phyloP scores from a whole-genome alignment of 92 coral and sea anemone species.

The Desmophyllum pertusum region DNA sequence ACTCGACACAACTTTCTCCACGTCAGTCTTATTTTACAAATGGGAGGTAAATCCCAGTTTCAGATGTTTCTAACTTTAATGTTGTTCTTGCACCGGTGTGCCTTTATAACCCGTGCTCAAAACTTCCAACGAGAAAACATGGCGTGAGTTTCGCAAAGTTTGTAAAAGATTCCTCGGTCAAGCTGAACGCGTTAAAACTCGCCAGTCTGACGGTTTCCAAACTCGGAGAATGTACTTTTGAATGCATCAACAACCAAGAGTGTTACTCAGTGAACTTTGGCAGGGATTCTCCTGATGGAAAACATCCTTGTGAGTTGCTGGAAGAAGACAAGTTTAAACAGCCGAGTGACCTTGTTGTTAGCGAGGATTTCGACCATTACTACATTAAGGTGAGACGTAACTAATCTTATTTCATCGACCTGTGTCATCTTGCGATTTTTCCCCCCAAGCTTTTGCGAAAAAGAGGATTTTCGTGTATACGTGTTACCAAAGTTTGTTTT shows the following conservation, averaged over 20 bases:
- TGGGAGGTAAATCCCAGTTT: no score
- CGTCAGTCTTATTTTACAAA: no score
- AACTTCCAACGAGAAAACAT: conserved; percentile 13
- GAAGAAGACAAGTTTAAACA: neutral
- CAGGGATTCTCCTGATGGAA: neutral
- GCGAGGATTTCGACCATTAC: conserved; percentile 5
- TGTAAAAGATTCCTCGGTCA: conserved; percentile 14
- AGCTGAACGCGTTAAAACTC: neutral
- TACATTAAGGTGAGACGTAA: conserved; percentile 5
- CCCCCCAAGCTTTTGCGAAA: no score
- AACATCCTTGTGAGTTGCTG: conserved; percentile 13
- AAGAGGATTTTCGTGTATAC: no score
- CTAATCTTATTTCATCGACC: no score
- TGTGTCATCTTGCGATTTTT: no score
- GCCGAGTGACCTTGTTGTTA: neutral
- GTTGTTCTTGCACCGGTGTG: neutral
- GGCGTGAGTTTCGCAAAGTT: conserved; percentile 25
- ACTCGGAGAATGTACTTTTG: conserved; percentile 17
- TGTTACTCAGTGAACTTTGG: conserved; percentile 14
- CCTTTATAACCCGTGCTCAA: neutral
- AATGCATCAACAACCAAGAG: neutral
- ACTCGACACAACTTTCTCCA: no score
- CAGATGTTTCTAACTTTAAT: no score
- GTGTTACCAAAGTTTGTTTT: no score
- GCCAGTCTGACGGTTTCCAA: neutral